phyloP scores from a whole-genome alignment of 2,888 invertebrate genomes.

The Agrotis exclamationis region DNA sequence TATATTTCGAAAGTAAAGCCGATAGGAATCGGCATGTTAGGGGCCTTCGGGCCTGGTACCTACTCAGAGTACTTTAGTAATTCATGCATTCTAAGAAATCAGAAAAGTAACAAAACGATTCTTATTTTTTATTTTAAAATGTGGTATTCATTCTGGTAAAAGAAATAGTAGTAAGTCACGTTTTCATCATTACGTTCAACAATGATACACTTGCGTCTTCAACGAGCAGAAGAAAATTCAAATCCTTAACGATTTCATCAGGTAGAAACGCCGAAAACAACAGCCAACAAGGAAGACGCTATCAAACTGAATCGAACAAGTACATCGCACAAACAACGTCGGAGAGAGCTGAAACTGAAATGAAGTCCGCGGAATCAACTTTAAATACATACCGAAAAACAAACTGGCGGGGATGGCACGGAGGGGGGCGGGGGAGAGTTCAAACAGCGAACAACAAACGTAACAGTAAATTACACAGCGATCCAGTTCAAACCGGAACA shows the following conservation, averaged over 20 bases:
- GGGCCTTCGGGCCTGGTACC: too few relatives aligned
- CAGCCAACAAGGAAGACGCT: constrained; percentile 52
- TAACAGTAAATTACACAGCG: constrained; percentile 86
- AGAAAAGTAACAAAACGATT: neutral
- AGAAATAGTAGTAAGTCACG: too few relatives aligned
- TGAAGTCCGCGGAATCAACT: constrained; percentile 70
- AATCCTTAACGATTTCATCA: constrained; percentile 25
- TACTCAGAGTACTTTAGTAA: too few relatives aligned
- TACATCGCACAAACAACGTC: constrained; percentile 62
- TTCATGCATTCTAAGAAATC: too few relatives aligned
- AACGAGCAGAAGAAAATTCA: constrained; percentile 10
- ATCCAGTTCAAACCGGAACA: constrained; percentile 77
- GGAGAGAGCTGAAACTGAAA: constrained; percentile 62
- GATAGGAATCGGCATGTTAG: too few relatives aligned
- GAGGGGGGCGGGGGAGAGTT: constrained; percentile 52
- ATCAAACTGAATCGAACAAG: constrained; percentile 57
- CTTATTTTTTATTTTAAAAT: too few relatives aligned
- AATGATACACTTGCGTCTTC: neutral
- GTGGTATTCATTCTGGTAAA: too few relatives aligned
- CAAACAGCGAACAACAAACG: constrained; percentile 80
- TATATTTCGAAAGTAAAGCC: too few relatives aligned
- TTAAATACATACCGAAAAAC: constrained; percentile 79
- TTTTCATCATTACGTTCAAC: neutral
- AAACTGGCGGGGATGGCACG: constrained; percentile 70
- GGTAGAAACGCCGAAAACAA: constrained; percentile 32